These are phyloP conservation scores for Dyspetes luteomarginatus DNA, from an alignment of 2,888 invertebrate genomes.

Conservation along the genomic window DNA sequence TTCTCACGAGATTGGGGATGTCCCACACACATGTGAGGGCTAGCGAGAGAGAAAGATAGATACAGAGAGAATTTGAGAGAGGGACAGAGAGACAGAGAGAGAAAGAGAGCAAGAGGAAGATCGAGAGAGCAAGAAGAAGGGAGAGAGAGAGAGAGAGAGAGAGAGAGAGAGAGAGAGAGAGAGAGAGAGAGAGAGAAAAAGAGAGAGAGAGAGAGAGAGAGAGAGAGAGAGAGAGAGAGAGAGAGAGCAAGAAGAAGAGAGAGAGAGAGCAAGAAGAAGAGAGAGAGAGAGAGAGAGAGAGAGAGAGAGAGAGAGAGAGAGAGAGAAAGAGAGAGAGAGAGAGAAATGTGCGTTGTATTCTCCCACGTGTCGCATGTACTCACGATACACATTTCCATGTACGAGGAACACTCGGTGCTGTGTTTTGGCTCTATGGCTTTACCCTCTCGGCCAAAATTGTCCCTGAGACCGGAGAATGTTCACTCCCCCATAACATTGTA, in stretches of 20 bases:
- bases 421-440: neutral
- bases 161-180: neutral
- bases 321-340: neutral
- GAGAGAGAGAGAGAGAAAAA: neutral
- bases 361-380: slow-evolving; percentile 51
- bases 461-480: slow-evolving; percentile 19
- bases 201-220: neutral
- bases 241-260: neutral
- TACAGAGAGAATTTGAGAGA: neutral
- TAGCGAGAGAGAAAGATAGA: neutral
- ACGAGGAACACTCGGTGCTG: slow-evolving; percentile 9
- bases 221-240: neutral
- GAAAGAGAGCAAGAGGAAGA: too few species aligned
- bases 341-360: neutral
- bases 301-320: slow-evolving; percentile 1
- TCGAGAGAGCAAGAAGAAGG: too few species aligned
- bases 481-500: neutral
- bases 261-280: neutral
- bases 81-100: neutral
- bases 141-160: neutral
- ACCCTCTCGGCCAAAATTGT: slow-evolving; percentile 36
- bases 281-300: neutral
- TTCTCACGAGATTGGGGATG: slow-evolving; percentile 65
- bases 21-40: too few species aligned
- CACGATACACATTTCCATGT: slow-evolving; percentile 49